phyloP scores from a whole-genome alignment of 2,797 vertebrate genomes.

The Coreius guichenoti region DNA sequence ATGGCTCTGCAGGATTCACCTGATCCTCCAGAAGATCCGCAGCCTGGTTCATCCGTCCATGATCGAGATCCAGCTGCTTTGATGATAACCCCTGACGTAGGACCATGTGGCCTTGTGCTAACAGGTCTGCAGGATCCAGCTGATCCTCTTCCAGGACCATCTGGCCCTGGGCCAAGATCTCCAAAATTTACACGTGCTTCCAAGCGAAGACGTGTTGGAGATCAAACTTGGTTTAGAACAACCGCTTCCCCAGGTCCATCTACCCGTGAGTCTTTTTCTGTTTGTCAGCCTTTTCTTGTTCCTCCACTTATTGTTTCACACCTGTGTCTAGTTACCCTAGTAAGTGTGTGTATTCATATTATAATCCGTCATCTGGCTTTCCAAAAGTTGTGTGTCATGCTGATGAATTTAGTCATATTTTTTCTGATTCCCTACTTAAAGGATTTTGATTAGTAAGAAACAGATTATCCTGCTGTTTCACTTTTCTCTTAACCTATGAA shows the following conservation, averaged over 20 bases:
- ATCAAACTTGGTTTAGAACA: neutral
- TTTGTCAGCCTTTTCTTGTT: neutral
- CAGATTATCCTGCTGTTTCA: neutral
- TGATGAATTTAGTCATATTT: neutral
- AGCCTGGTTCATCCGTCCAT: too few relatives aligned
- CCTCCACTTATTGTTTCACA: neutral
- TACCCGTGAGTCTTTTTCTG: neutral
- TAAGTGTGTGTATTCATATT: neutral
- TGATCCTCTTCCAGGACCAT: too few relatives aligned
- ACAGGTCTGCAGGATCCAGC: too few relatives aligned
- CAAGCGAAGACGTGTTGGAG: neutral
- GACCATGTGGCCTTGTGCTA: too few relatives aligned
- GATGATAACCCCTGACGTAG: too few relatives aligned
- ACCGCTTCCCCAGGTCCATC: neutral
- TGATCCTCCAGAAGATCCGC: too few relatives aligned
- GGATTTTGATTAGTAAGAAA: neutral
- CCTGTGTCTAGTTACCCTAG: neutral
- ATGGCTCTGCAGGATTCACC: too few relatives aligned
- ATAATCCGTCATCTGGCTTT: neutral
- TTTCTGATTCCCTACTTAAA: neutral
- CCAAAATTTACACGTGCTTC: neutral
- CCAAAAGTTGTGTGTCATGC: neutral
- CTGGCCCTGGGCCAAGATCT: too few relatives aligned
- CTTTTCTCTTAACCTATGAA: neutral
- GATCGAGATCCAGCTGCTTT: too few relatives aligned